These are phyloP conservation scores for Leucophenga maculata DNA, from an alignment of 2,888 invertebrate species.

Conservation along the genomic window DNA sequence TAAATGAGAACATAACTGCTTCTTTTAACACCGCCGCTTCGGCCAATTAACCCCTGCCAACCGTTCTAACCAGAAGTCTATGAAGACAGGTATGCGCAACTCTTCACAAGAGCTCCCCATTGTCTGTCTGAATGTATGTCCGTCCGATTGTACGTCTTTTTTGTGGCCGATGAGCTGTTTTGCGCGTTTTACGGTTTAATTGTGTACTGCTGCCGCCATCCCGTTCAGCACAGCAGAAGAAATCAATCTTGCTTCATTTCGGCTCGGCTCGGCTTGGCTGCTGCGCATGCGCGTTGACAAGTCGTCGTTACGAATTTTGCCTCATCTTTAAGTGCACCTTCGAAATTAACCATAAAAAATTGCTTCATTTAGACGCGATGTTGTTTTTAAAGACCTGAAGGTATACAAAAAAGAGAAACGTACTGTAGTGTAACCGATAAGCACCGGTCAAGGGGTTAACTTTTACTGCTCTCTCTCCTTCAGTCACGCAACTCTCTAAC, in stretches of 20 bases:
- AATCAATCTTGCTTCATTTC: constrained; percentile 52
- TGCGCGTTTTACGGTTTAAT: constrained; percentile 60
- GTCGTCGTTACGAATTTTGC: constrained; percentile 16
- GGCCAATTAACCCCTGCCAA: constrained; percentile 45
- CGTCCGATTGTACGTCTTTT: constrained; percentile 35
- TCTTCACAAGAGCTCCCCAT: constrained; percentile 6
- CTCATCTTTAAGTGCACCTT: constrained; percentile 45
- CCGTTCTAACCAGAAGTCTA: not conserved
- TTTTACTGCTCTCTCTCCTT: not conserved
- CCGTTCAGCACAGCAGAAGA: constrained; percentile 53
- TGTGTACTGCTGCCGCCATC: constrained; percentile 38
- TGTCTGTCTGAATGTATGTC: constrained; percentile 43
- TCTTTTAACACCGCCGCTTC: constrained; percentile 42
- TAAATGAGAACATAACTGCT: constrained; percentile 68
- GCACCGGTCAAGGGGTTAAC: constrained; percentile 14
- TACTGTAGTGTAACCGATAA: constrained; percentile 36
- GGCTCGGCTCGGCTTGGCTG: no score
- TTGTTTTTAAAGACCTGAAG: no score
- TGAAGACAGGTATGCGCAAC: constrained; percentile 8
- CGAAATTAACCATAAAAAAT: constrained; percentile 69
- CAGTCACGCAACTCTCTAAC: no score
- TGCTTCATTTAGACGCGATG: constrained; percentile 54
- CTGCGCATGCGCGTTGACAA: constrained; percentile 54
- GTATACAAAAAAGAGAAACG: constrained; percentile 27
- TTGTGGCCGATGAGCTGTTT: constrained; percentile 32